Conservation (phyloP, 1,140 invertebrate species). For the Macrobrachium rosenbergii region DNA sequence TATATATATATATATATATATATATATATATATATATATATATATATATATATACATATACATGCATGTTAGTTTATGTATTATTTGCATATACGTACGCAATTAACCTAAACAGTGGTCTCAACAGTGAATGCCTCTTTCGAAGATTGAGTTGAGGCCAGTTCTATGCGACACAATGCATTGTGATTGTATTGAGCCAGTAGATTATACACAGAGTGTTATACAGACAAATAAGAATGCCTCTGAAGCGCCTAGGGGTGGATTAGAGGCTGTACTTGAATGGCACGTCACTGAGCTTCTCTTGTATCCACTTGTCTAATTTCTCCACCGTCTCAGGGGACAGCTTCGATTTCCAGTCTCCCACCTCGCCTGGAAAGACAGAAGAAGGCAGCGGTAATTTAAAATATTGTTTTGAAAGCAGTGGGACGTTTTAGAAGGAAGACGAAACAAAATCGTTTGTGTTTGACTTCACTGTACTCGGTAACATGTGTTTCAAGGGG, state of each 20-base stretch:
- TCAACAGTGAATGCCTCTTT: too few species aligned
- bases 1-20: conserved; percentile 38
- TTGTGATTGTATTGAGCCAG: too few species aligned
- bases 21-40: conserved; percentile 33
- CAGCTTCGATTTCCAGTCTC: conserved; percentile 14
- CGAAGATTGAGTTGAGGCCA: too few species aligned
- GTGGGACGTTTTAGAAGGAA: not conserved
- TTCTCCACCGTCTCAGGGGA: not conserved
- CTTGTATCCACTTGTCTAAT: not conserved
- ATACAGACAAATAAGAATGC: too few species aligned
- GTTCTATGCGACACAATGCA: too few species aligned
- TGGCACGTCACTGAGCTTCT: not conserved
- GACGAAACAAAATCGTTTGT: not conserved
- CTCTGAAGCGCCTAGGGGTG: too few species aligned
- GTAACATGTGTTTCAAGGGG: not conserved
- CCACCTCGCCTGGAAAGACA: not conserved
- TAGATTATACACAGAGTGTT: too few species aligned
- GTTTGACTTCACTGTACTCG: not conserved
- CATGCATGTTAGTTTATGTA: not conserved
- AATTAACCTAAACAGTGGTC: not conserved
- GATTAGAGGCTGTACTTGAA: too few species aligned
- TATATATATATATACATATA: conserved; percentile 33
- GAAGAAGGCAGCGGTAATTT: not conserved
- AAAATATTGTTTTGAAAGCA: too few species aligned
- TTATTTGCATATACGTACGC: not conserved